phyloP scores from a whole-genome alignment of 2,888 invertebrate genomes.

The Torymus auratus region DNA sequence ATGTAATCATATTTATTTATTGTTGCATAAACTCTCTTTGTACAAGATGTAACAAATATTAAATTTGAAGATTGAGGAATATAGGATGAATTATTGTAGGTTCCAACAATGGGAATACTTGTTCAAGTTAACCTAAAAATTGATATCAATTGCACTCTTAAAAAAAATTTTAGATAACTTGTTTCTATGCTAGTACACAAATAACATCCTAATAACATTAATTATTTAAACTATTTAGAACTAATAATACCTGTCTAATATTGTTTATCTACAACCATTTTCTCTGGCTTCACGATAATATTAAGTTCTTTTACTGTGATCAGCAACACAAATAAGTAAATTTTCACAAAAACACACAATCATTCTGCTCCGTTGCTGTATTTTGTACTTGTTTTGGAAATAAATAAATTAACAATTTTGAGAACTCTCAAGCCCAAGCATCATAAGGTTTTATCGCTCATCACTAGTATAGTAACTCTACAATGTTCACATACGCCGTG shows the following conservation, averaged over 20 bases:
- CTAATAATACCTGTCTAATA: too few relatives aligned
- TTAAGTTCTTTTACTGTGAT: slow-evolving; percentile 9
- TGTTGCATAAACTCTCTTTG: too few relatives aligned
- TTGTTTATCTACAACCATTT: neutral
- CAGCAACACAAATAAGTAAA: slow-evolving; percentile 20
- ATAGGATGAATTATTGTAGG: neutral
- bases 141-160: neutral
- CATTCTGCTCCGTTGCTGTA: neutral
- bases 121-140: slow-evolving; percentile 39
- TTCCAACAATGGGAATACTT: neutral
- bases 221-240: too few relatives aligned
- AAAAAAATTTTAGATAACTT: neutral
- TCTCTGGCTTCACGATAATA: slow-evolving; percentile 6
- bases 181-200: neutral
- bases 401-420: too few relatives aligned
- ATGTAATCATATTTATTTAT: slow-evolving; percentile 81
- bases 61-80: too few relatives aligned
- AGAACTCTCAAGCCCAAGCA: too few relatives aligned
- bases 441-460: too few relatives aligned
- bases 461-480: too few relatives aligned
- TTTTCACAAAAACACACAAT: too few relatives aligned
- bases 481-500: too few relatives aligned
- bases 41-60: too few relatives aligned
- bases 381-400: neutral
- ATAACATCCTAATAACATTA: too few relatives aligned